Base-by-base conservation (phyloP, 1,140 invertebrate genomes). In the Panulirus ornatus region DNA sequence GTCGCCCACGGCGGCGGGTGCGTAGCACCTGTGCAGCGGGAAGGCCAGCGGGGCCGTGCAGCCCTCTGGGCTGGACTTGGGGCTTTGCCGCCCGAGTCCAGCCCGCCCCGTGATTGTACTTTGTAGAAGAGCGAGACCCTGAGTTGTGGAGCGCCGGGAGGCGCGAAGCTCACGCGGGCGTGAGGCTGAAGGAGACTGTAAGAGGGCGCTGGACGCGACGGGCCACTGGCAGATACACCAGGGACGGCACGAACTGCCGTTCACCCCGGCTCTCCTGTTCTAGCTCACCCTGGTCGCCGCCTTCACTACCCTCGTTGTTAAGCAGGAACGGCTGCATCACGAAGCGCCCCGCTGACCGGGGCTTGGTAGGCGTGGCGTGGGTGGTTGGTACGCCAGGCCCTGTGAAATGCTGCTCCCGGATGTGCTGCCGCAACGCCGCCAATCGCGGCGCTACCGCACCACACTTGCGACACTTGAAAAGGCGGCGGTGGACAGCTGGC, bases 191-290 rank as follows among this genome's bases (percentile, higher is more conserved):
- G 93, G 97, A 98, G 84, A 98, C 96, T 87, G 97, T 97, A 92
- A 98, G 95, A 87, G 96, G 95, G 93, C 96, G 96, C 92, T 95
- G 96, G 91, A 98, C 95, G 93, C 97, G 96, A 92, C 97, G 96
- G 92, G 96, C 96, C 85, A 99, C 98, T 66, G 98, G 98, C 93
- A 99, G 95, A 94, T 98, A 98, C 93, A 99, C 97, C 85, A 99
- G 94, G 84, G 98, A 97, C 40, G 98, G 97, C 87, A 98, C 96
- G 94, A 98, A 96, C 58, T 81, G 91, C 92, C 95, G 95, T 58
- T 95, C 94, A 93, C 94, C 94, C 82, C 93, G 94, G 63, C 71
- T 51, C 66, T 73, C 78, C 14, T 27, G 16, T 19, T 27, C 42
- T 8, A 16, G 27, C 36, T 73, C 58, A 2, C 79, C 78, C 27